Evolutionary conservation across 2,113 vertebrate genomes (phyloP), one percentile per base, ranked within the genome.

Genomic region (Cyanoderma ruficeps): DNA sequence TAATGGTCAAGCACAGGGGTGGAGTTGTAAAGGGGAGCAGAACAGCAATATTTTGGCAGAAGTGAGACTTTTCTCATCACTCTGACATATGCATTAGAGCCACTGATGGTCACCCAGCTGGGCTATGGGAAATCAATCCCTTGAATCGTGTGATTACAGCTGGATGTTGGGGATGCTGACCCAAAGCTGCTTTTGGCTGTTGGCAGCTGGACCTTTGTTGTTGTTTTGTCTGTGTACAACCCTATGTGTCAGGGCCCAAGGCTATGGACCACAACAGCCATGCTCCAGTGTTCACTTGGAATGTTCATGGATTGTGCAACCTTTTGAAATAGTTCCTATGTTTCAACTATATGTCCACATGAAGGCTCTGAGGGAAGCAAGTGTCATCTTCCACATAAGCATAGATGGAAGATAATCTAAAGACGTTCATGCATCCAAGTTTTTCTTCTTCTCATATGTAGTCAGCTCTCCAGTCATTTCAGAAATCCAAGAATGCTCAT

Each of bases 61-160:
- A 57, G 22, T 11, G 23, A 69, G 50, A 57, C 28, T 72, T 69
- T 31, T n/a, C 64, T 78, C 27, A 59, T 23, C 30, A n/a, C 8
- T 70, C 11, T 75, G 13, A 21, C 0, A 1, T 6, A 30, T 5
- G 0, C 0, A 0, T 37, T 72, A 80, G 61, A 79, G 71, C 56
- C 33, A 25, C 11, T 46, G 47, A 30, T 24, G 42, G 31, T 82
- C 42, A 30, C 14, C 28, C 37, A 64, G 18, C 28, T 89, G 27
- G 46, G 35, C 60, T 70, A 21, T 21, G 21, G 42, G 67, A 94
- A 87, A 78, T 28, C 6, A 20, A 23, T 57, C 19, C 28, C 28
- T 87, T 74, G 69, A 63, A 13, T 6, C 0, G 0, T 67, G 9
- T 42, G 39, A 39, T 46, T 75, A 47, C 25, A 70, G 3, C 14